These are phyloP conservation scores for Corythornis cristatus DNA, from an alignment of 2,113 vertebrate genomes.

Conservation along the genomic window DNA sequence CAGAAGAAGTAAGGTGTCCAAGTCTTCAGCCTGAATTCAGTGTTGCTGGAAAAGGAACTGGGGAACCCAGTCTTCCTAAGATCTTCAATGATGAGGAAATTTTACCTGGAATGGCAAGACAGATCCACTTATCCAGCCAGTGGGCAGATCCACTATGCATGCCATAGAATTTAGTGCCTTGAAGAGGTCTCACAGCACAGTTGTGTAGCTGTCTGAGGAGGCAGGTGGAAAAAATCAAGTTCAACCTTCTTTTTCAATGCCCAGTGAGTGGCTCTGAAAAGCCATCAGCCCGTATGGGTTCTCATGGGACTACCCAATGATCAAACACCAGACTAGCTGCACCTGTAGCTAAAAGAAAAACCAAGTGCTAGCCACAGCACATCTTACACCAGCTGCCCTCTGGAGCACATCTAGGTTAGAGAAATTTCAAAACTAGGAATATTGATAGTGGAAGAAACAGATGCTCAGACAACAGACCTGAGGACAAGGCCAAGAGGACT, in stretches of 20 bases:
- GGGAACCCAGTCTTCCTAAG: neutral
- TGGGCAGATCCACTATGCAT: neutral
- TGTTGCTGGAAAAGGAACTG: neutral
- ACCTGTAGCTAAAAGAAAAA: too few species aligned
- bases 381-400: neutral
- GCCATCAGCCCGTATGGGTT: neutral
- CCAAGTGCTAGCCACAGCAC: too few species aligned
- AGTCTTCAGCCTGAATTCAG: neutral
- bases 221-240: neutral
- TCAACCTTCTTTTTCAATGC: neutral
- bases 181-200: neutral
- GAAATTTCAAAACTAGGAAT: neutral
- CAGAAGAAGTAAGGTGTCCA: rapidly evolving
- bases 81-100: neutral
- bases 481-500: neutral
- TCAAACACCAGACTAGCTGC: neutral
- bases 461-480: neutral
- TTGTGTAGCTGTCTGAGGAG: neutral
- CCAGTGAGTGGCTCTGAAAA: neutral
- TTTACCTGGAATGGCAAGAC: neutral
- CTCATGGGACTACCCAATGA: neutral
- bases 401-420: neutral
- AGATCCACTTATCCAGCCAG: neutral
- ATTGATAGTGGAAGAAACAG: neutral
- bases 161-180: neutral